These are phyloP conservation scores for Schizopygopsis pylzovi DNA, from an alignment of 2,797 vertebrate species.

Conservation along the genomic window DNA sequence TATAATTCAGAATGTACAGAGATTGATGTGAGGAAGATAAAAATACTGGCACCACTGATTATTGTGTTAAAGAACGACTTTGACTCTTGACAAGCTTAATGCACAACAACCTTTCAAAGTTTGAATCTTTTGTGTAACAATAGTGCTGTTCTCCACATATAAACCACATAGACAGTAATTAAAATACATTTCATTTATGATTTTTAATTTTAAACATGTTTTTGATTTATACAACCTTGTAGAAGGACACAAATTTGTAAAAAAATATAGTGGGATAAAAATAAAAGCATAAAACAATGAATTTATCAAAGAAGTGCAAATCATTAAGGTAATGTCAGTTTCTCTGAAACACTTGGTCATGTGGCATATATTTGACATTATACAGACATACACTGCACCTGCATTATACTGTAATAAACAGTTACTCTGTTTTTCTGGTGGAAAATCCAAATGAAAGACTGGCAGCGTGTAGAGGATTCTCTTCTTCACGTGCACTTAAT, in stretches of 20 bases:
- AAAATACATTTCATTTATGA: not conserved
- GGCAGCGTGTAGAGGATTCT: not conserved
- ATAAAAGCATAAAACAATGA: not conserved
- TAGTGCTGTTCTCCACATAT: not conserved
- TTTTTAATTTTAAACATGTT: not conserved
- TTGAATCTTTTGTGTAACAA: slow-evolving; percentile 1
- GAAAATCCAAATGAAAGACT: not conserved
- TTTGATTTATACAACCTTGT: not conserved
- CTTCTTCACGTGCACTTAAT: not conserved
- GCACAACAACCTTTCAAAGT: slow-evolving; percentile 7
- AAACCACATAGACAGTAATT: not conserved
- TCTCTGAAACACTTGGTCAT: slow-evolving; percentile 17
- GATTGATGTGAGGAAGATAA: not conserved
- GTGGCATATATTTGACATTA: not conserved
- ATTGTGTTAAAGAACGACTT: slow-evolving; percentile 5
- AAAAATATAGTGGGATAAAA: not conserved
- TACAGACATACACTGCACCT: slow-evolving; percentile 2
- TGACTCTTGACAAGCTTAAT: not conserved
- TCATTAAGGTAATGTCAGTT: slow-evolving; percentile 27
- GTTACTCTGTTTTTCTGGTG: not conserved
- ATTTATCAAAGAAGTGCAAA: slow-evolving; percentile 33
- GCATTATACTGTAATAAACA: not conserved
- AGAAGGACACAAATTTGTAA: not conserved
- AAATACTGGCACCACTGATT: slow-evolving; percentile 1
- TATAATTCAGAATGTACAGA: not conserved